Evolutionary conservation across 1,140 invertebrate genomes (phyloP).

Genomic region (Drosophila bifasciata): DNA sequence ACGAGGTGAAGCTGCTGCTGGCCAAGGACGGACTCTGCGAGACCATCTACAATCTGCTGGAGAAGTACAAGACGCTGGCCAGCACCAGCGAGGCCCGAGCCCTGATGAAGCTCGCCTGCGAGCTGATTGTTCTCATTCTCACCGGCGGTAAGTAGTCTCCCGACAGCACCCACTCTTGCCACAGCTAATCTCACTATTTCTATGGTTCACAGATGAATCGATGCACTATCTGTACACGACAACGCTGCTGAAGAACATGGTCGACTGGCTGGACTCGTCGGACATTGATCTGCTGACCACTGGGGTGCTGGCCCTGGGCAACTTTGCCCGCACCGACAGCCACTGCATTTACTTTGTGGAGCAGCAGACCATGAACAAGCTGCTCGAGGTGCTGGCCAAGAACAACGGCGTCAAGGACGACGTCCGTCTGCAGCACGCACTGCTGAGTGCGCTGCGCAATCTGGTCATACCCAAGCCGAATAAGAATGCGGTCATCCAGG

Average conservation of each 20-base stretch:
- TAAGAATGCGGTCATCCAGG: conserved; percentile 89
- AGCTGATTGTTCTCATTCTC: conserved; percentile 92
- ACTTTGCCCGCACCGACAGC: conserved; percentile 94
- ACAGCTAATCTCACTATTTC: background rate
- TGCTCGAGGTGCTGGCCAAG: conserved; percentile 87
- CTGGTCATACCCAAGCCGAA: conserved; percentile 92
- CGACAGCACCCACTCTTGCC: background rate
- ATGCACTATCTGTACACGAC: conserved; percentile 91
- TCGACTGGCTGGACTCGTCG: conserved; percentile 90
- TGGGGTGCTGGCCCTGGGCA: conserved; percentile 93
- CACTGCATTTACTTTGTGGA: conserved; percentile 93
- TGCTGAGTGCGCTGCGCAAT: conserved; percentile 92
- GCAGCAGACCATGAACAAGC: conserved; percentile 90
- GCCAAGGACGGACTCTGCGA: conserved; percentile 91
- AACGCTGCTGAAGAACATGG: conserved; percentile 85
- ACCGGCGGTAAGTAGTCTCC: conserved; percentile 89
- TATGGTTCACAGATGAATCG: conserved; percentile 89
- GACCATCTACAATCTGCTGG: conserved; percentile 89
- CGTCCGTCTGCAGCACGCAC: conserved; percentile 92
- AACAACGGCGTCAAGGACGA: conserved; percentile 87
- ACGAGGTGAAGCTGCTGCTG: conserved; percentile 90
- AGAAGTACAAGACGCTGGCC: conserved; percentile 88
- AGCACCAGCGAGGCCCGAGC: conserved; percentile 89
- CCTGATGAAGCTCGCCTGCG: conserved; percentile 92
- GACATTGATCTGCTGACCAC: conserved; percentile 91